Evolutionary conservation across 2,797 vertebrate species (phyloP), one percentile per base, ranked within the genome.

Genomic region (Enteromius unitaeniatus): DNA sequence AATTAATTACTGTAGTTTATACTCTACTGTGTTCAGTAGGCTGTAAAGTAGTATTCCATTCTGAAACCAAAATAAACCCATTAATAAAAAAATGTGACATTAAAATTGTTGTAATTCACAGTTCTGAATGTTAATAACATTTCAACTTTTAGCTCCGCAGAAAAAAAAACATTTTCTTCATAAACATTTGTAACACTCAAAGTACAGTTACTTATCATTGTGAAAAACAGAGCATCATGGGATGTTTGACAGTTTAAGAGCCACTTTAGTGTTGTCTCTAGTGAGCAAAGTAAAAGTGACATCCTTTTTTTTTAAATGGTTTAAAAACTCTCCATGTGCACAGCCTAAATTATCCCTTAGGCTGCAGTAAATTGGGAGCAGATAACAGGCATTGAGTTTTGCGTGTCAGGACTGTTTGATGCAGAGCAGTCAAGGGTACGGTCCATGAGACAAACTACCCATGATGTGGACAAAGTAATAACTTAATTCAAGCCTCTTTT

Each of bases 311-410:
- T 40, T 5, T 2, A 88, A 89, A 92, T 91, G 89, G 84, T 88
- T 91, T 91, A 92, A 90, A 91, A 92, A 92, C 87, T 91, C 89
- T 93, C 90, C 91, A 93, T 93, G 89, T 89, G 87, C 37, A 91
- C 90, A 91, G 91, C 91, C 92, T 90, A 92, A 92, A 92, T 90
- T 45, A 72, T 81, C 90, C 92, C 93, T 91, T 74, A 88, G 92
- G 92, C 90, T 85, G 90, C 88, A 91, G 88, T 89, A 92, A 89
- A 87, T 88, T 73, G 73, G 62, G 47, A 77, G 34, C 60, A 68
- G 81, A 82, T 76, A 82, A 82, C 81, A 82, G 58, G 73, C 73
- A 67, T 55, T 68, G 47, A 31, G 49, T 68, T 68, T 55, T 42
- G 10, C 2, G 23, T 76, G 60, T 75, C 53, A 17, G 13, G 58